A percentile compares a stretch with the other conserved stretches of the same genome.
Evolutionary conservation across 2,888 invertebrate species (phyloP).

Genomic region (Caenorhabditis sp.): DNA sequence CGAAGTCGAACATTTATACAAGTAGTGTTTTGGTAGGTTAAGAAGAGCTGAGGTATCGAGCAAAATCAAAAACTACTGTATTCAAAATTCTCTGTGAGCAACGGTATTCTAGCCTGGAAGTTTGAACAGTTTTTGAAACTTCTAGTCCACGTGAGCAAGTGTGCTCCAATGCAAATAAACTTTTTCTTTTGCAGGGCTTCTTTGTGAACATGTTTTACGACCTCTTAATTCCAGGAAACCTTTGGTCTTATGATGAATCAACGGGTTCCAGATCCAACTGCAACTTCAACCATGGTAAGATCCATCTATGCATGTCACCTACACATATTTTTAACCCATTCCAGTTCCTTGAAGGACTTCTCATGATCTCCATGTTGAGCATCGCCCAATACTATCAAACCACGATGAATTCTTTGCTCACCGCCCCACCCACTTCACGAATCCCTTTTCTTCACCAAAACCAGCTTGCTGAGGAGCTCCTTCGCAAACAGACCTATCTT

Average conservation of each 20-base stretch:
- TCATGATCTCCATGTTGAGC: slow-evolving; percentile 47
- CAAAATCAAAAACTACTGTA: too few species aligned
- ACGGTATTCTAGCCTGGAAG: too few species aligned
- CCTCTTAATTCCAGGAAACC: slow-evolving; percentile 52
- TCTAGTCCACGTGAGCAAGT: too few species aligned
- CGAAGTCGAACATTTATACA: slow-evolving; percentile 41
- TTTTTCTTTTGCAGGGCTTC: too few species aligned
- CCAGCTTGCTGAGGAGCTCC: slow-evolving; percentile 47
- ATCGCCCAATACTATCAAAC: slow-evolving; percentile 52
- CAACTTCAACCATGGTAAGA: slow-evolving; percentile 35
- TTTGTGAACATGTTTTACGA: too few species aligned
- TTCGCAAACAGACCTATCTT: slow-evolving; percentile 38
- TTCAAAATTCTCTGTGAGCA: too few species aligned
- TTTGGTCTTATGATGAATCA: slow-evolving; percentile 53
- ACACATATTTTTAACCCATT: too few species aligned
- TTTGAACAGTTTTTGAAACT: too few species aligned
- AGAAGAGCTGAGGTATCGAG: too few species aligned
- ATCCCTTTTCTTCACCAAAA: slow-evolving; percentile 52
- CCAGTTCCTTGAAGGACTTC: slow-evolving; percentile 39
- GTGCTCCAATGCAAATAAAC: too few species aligned
- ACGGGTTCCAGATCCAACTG: slow-evolving; percentile 42
- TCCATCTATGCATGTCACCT: too few species aligned
- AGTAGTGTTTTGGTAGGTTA: slow-evolving; percentile 40
- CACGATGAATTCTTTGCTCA: slow-evolving; percentile 55
- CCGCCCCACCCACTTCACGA: slow-evolving; percentile 47